These are phyloP conservation scores for Lepus europaeus DNA, from an alignment of 2,113 vertebrate species.

Conservation along the genomic window DNA sequence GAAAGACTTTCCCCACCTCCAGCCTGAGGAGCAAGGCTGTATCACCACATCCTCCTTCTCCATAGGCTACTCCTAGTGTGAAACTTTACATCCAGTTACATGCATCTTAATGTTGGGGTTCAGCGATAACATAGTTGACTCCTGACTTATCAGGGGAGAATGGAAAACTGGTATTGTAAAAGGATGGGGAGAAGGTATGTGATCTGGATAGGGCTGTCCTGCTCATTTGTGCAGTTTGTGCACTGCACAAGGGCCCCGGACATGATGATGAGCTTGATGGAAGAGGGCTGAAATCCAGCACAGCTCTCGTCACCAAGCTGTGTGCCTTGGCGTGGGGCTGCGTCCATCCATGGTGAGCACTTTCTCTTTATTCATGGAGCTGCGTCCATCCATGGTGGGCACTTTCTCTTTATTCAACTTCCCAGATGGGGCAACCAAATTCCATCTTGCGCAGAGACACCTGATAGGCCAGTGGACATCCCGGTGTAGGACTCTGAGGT, in stretches of 20 bases:
- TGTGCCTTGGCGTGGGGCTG: background rate
- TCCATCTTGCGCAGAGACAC: background rate
- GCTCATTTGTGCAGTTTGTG: background rate
- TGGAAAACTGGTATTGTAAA: constrained; percentile 5
- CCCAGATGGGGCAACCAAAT: background rate
- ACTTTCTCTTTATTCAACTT: background rate
- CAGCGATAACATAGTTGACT: background rate
- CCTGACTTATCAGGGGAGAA: constrained; percentile 25
- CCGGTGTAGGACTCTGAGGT: background rate
- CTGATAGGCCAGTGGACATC: background rate
- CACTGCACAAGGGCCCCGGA: background rate
- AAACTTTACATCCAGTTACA: background rate
- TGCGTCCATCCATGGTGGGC: background rate
- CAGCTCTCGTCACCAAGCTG: background rate
- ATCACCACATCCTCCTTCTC: background rate
- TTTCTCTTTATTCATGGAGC: background rate
- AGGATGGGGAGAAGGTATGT: background rate
- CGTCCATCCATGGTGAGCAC: background rate
- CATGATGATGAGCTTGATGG: background rate
- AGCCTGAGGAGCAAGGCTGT: background rate
- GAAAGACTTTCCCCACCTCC: background rate
- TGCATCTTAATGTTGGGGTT: background rate
- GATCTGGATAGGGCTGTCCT: background rate
- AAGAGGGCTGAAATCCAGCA: background rate
- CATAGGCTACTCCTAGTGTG: too few species aligned